phyloP scores from a whole-genome alignment of 2,797 vertebrate species.

The Anas flavirostris region DNA sequence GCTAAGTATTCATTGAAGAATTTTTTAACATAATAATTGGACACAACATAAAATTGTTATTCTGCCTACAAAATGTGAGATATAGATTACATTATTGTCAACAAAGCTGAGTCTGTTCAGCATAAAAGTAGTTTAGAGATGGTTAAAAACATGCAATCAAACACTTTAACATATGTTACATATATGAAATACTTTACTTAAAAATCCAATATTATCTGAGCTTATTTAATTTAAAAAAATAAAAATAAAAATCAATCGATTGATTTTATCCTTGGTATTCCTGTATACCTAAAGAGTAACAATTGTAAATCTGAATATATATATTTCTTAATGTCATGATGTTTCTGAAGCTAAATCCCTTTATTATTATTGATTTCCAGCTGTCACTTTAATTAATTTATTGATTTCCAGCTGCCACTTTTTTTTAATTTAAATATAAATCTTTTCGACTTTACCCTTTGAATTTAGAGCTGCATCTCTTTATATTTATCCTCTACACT shows the following conservation, averaged over 20 bases:
- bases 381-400: neutral
- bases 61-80: neutral
- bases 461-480: constrained; percentile 3
- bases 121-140: neutral
- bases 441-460: constrained; percentile 47
- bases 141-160: neutral
- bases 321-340: neutral
- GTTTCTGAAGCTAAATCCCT: constrained; percentile 32
- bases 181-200: neutral
- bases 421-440: constrained; percentile 71
- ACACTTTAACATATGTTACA: neutral
- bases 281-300: neutral
- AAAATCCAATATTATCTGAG: neutral
- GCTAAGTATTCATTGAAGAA: neutral
- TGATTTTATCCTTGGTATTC: neutral
- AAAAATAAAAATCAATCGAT: too few species aligned
- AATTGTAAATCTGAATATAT: neutral
- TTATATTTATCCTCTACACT: neutral
- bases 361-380: constrained; percentile 59
- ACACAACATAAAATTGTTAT: neutral
- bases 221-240: neutral
- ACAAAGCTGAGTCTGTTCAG: neutral
- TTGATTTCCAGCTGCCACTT: constrained; percentile 42
- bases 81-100: neutral
- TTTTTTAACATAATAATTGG: neutral